Evolutionary conservation across 2,113 vertebrate genomes (phyloP).

Genomic region (Potamarius usumacintae): DNA sequence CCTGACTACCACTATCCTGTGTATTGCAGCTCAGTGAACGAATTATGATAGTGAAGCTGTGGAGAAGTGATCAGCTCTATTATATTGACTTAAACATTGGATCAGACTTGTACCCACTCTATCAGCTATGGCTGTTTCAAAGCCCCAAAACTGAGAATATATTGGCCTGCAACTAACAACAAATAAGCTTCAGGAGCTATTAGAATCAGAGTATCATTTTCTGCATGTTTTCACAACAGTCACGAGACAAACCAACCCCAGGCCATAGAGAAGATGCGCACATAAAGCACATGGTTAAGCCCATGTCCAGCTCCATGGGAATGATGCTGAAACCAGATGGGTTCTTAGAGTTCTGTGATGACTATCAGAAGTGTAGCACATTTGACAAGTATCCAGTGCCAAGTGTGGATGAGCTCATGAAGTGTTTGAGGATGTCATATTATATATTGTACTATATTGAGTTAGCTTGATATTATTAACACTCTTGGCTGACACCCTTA

Average conservation of each 20-base stretch:
- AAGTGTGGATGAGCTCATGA: background rate
- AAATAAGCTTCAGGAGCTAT: background rate
- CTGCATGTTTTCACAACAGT: background rate
- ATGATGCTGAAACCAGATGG: background rate
- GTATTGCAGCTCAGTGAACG: background rate
- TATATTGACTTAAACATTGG: background rate
- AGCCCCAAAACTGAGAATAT: background rate
- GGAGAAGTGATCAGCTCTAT: background rate
- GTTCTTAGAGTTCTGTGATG: background rate
- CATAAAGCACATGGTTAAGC: background rate
- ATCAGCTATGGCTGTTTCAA: background rate
- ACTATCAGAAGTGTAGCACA: background rate
- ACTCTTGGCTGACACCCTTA: background rate
- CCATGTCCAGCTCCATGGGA: background rate
- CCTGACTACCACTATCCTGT: background rate
- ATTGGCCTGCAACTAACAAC: background rate
- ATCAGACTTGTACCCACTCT: background rate
- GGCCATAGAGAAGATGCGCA: background rate
- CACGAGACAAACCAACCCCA: background rate
- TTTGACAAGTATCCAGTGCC: background rate
- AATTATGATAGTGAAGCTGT: background rate
- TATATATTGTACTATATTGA: background rate
- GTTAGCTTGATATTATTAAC: background rate
- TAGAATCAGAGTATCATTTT: background rate
- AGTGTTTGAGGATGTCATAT: background rate